Percentiles rank a stretch among this genome's conserved stretches.
These are phyloP conservation scores for Hestina assimilis DNA, from an alignment of 1,140 invertebrate genomes.

Conservation along the genomic window DNA sequence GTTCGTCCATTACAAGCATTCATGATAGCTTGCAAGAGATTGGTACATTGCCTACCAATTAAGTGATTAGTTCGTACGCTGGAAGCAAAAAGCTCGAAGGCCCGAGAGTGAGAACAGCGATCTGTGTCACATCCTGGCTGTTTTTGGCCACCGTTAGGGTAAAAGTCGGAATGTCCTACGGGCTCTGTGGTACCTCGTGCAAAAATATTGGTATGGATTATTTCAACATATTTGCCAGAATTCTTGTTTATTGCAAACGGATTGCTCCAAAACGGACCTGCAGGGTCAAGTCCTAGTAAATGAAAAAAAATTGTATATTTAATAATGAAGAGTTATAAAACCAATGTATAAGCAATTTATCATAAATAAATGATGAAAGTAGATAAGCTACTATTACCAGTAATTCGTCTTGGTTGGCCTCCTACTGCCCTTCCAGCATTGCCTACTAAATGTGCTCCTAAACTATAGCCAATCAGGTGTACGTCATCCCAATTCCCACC, in stretches of 20 bases:
- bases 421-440: conserved; percentile 47
- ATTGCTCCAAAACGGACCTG: conserved; percentile 78
- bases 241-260: conserved; percentile 40
- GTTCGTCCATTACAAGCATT: conserved; percentile 41
- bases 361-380: no score
- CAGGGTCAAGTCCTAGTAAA: conserved; percentile 81
- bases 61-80: conserved; percentile 73
- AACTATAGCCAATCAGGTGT: conserved; percentile 49
- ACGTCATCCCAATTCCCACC: conserved; percentile 48
- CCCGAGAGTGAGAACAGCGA: conserved; percentile 74
- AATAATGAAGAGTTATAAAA: no score
- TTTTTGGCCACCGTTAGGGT: conserved; percentile 78
- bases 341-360: background rate
- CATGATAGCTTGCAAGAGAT: conserved; percentile 38
- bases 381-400: conserved; percentile 35
- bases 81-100: conserved; percentile 78
- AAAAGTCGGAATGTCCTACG: conserved; percentile 78
- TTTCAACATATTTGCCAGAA: conserved; percentile 80
- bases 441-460: conserved; percentile 56
- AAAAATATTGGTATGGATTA: conserved; percentile 80
- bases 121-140: conserved; percentile 82
- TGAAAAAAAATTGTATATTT: background rate
- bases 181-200: conserved; percentile 56
- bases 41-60: conserved; percentile 54
- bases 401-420: conserved; percentile 40